phyloP scores from a whole-genome alignment of 2,888 invertebrate genomes.

The Hymenopus coronatus region DNA sequence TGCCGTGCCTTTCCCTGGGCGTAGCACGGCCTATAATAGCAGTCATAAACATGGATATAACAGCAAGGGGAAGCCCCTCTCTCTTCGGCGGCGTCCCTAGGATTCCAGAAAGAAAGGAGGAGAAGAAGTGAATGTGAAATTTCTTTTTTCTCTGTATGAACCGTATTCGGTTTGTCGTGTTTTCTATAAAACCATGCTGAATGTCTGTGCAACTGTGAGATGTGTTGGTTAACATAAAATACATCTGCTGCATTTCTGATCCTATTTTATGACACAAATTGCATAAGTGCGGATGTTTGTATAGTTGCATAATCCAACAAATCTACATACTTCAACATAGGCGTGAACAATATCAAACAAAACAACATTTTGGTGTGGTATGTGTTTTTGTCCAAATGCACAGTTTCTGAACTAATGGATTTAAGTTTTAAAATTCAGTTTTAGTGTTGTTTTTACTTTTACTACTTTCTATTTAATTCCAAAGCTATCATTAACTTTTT shows the following conservation, averaged over 20 bases:
- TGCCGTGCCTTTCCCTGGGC: not conserved
- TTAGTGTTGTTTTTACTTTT: no score
- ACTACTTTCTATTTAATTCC: no score
- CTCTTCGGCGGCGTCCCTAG: not conserved
- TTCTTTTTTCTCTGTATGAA: not conserved
- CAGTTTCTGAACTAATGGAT: no score
- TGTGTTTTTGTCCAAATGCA: no score
- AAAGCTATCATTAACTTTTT: no score
- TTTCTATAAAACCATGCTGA: not conserved
- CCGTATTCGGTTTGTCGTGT: not conserved
- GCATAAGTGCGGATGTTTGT: no score
- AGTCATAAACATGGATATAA: not conserved
- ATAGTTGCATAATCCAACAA: no score
- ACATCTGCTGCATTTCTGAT: not conserved
- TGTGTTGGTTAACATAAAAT: not conserved
- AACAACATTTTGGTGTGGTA: no score
- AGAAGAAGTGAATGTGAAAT: not conserved
- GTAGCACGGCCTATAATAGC: not conserved
- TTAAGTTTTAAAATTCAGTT: no score
- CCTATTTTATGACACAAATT: not conserved
- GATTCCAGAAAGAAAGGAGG: not conserved
- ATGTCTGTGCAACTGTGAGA: not conserved
- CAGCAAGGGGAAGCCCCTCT: not conserved
- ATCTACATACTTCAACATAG: no score
- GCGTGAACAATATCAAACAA: no score